Conservation (phyloP, 2,113 vertebrate genomes). For the Furnarius figulus region DNA sequence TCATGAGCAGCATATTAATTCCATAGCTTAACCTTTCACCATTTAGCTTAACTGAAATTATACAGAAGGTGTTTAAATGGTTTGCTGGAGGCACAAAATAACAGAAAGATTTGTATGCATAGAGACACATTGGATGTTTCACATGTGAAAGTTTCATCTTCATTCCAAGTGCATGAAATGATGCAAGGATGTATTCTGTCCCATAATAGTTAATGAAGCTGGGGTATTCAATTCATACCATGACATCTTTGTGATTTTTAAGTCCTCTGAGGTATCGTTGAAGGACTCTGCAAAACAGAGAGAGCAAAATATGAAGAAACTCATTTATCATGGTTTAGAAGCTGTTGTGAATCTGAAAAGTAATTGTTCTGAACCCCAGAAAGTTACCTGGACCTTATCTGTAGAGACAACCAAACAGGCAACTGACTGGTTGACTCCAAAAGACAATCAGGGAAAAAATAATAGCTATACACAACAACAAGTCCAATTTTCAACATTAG, state of each 20-base stretch:
- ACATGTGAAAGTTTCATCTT: not conserved
- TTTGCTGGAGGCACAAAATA: not conserved
- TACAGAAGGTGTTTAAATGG: not conserved
- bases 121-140: not conserved
- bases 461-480: not conserved
- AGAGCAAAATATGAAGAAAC: not conserved
- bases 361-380: not conserved
- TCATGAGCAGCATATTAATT: not conserved
- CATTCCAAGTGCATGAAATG: not conserved
- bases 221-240: not conserved
- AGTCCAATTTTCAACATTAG: not conserved
- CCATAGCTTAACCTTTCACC: not conserved
- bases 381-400: not conserved
- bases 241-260: not conserved
- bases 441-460: not conserved
- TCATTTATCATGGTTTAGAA: not conserved
- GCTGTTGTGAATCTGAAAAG: not conserved
- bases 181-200: not conserved
- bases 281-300: not conserved
- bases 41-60: not conserved
- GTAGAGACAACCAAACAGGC: not conserved
- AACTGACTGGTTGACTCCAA: not conserved
- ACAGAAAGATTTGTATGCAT: not conserved
- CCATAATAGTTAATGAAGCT: not conserved
- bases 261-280: not conserved